Conservation (phyloP, 2,888 invertebrate species). For the Pyrrhosoma nymphula region DNA sequence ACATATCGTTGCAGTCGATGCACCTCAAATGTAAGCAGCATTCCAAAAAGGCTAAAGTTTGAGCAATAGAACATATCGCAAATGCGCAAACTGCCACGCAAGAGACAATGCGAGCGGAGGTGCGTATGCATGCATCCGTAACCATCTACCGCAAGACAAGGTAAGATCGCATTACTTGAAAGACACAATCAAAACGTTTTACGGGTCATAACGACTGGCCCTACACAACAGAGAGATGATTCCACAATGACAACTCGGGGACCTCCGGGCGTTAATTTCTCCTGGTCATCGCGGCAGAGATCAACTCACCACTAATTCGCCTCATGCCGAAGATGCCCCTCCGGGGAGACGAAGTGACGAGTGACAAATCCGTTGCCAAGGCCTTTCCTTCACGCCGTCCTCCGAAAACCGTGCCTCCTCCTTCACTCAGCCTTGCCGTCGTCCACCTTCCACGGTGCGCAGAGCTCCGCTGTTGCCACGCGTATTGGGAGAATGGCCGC, state of each 20-base stretch:
- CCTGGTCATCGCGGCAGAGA: not conserved
- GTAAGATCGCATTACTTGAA: not conserved
- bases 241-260: not conserved
- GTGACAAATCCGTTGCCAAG: conserved; percentile 57
- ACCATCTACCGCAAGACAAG: too few species aligned
- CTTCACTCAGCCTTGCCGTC: conserved; percentile 21
- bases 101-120: too few species aligned
- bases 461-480: conserved; percentile 46
- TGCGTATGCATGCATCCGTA: too few species aligned
- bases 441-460: conserved; percentile 42
- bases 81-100: not conserved
- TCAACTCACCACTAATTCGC: conserved; percentile 60
- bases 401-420: not conserved
- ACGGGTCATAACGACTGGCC: not conserved
- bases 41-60: too few species aligned
- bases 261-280: not conserved
- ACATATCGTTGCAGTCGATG: too few species aligned
- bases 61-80: not conserved
- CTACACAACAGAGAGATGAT: not conserved
- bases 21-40: too few species aligned
- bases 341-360: conserved; percentile 47
- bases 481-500: conserved; percentile 10
- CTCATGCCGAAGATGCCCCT: conserved; percentile 59
- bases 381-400: conserved; percentile 25
- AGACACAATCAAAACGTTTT: not conserved